Evolutionary conservation across 2,888 invertebrate species (phyloP).

Genomic region (Myopa tessellatipennis): DNA sequence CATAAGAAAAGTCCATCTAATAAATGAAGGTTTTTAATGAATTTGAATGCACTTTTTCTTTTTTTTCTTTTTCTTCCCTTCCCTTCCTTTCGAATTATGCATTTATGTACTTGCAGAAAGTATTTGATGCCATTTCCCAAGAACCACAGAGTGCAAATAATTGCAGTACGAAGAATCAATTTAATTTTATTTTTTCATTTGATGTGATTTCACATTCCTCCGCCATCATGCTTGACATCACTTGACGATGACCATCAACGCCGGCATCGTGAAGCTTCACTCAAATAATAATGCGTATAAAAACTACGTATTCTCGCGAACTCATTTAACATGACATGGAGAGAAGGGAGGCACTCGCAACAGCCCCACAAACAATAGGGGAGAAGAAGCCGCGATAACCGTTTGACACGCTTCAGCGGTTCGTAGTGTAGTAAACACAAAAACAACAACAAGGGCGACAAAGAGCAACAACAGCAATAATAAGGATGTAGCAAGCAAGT

Average conservation of each 20-base stretch:
- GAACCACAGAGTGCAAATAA: too few species aligned
- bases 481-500: not conserved
- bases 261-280: not conserved
- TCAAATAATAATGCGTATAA: conserved; percentile 7
- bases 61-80: too few species aligned
- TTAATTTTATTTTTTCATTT: too few species aligned
- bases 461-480: not conserved
- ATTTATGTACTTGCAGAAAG: too few species aligned
- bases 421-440: not conserved
- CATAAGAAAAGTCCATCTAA: too few species aligned
- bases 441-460: not conserved
- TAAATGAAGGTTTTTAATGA: too few species aligned
- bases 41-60: not conserved
- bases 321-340: not conserved
- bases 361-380: too few species aligned
- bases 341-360: too few species aligned
- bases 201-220: too few species aligned
- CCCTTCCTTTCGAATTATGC: too few species aligned
- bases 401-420: conserved; percentile 10
- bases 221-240: not conserved
- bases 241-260: not conserved
- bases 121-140: too few species aligned
- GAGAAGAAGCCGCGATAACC: not conserved
- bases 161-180: too few species aligned
- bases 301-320: not conserved